A percentile compares a stretch with the other conserved stretches of the same genome.
phyloP scores from a whole-genome alignment of 2,113 vertebrate genomes.

The Pygoscelis antarcticus region DNA sequence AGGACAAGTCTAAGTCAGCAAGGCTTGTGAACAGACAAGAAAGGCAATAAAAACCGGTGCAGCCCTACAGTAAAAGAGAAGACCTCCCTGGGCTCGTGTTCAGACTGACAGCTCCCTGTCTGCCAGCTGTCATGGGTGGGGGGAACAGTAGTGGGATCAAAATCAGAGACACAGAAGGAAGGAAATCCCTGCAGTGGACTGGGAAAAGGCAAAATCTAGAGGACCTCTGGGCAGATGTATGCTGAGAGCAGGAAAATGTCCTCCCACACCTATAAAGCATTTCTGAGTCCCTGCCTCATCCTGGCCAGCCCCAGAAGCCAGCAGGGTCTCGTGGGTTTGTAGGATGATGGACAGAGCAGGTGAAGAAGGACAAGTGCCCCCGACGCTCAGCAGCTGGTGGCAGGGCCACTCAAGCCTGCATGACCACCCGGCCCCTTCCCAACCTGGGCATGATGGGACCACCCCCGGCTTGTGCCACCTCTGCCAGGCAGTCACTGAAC shows the following conservation, averaged over 20 bases:
- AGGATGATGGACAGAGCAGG: not conserved
- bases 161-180: not conserved
- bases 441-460: not conserved
- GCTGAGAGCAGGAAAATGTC: not conserved
- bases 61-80: not conserved
- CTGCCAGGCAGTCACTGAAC: not conserved
- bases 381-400: not conserved
- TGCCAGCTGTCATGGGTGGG: not conserved
- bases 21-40: not conserved
- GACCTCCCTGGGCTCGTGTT: not conserved
- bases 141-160: not conserved
- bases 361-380: not conserved
- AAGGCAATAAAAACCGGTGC: not conserved
- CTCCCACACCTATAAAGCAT: not conserved
- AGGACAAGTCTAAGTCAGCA: not conserved
- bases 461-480: not conserved
- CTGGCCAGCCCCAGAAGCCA: not conserved
- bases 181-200: not conserved
- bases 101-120: not conserved
- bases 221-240: not conserved
- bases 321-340: not conserved
- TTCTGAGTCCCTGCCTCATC: not conserved
- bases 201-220: not conserved
- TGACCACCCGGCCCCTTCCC: fast-evolving
- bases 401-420: not conserved